Evolutionary conservation across 2,888 invertebrate genomes (phyloP), one percentile per base, ranked within the genome.

Genomic region (Mythimna pallens): DNA sequence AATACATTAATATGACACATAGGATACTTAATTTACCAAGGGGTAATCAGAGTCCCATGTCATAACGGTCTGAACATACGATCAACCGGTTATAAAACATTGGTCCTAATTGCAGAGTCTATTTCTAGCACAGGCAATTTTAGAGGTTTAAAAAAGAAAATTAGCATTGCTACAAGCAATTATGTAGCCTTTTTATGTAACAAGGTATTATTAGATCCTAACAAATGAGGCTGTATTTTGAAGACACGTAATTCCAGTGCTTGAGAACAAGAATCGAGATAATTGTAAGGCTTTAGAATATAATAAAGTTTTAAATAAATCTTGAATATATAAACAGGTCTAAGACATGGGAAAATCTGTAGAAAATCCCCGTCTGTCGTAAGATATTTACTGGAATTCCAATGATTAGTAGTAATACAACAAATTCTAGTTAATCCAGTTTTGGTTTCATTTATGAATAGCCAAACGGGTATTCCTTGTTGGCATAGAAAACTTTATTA

Each of bases 71-170:
- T 36, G 58, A 80, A 82, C 78, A 75, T 78, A 78, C 73, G 61
- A 81, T 72, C 62, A 76, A 83, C 83, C 77, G 81, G 83, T 85
- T 85, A n/a, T 65, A 70, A 70, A 47, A 74, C 82, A 82, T 80
- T 66, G 81, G 67, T 71, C 82, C 82, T 83, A 84, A 84, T 83
- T 83, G 63, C 65, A 69, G 73, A 65, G 65, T 63, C 59, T 73
- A 78, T 74, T 71, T 57, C 74, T 71, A 70, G 73, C 71, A 57
- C 34, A 54, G 58, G 66, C 70, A 80, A 80, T 82, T 73, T 82
- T 76, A 82, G 70, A 77, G 61, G 57, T 79, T 82, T 75, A 73
- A 82, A 80, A 47, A 82, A 73, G 61, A 82, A 70, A 76, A 82
- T 79, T 79, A 58, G 73, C 79, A 55, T 62, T 22, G 25, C 61